A percentile compares a stretch with the other conserved stretches of the same genome.
Evolutionary conservation across 2,113 vertebrate genomes (phyloP).

Genomic region (Salminus brasiliensis): DNA sequence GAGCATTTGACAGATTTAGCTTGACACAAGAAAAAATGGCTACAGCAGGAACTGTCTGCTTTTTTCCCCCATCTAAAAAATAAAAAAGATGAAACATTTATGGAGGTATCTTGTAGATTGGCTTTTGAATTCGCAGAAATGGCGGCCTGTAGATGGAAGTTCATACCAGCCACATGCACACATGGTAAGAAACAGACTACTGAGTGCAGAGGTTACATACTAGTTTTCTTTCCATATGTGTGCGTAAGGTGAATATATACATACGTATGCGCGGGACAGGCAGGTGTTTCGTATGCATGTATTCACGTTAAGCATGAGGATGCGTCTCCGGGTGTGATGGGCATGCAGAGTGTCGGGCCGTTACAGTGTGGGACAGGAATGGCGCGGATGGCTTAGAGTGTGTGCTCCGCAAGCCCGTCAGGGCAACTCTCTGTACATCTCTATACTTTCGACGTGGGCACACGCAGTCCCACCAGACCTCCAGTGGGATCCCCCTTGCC

Average conservation of each 20-base stretch:
- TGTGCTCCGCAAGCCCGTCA: slow-evolving; percentile 17
- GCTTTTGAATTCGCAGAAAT: slow-evolving; percentile 55
- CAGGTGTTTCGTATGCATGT: slow-evolving; percentile 68
- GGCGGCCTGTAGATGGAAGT: slow-evolving; percentile 47
- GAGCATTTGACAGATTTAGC: slow-evolving; percentile 29
- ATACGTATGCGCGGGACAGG: slow-evolving; percentile 52
- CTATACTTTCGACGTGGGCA: slow-evolving; percentile 93
- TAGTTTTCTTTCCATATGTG: slow-evolving; percentile 50
- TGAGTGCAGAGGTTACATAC: slow-evolving; percentile 56
- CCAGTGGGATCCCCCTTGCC: slow-evolving; percentile 93
- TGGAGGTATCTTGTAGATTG: slow-evolving; percentile 53
- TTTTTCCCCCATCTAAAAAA: slow-evolving; percentile 20
- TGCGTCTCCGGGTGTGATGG: slow-evolving; percentile 81
- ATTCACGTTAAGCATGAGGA: slow-evolving; percentile 64
- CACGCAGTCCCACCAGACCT: slow-evolving; percentile 92
- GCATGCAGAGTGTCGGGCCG: slow-evolving; percentile 90
- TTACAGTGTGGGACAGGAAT: slow-evolving; percentile 79
- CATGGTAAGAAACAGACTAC: slow-evolving; percentile 56
- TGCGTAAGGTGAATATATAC: slow-evolving; percentile 56
- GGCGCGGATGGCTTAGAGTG: slow-evolving; percentile 50
- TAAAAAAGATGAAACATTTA: slow-evolving; percentile 15
- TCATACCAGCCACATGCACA: slow-evolving; percentile 58
- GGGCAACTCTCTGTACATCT: slow-evolving; percentile 22
- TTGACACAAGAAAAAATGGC: slow-evolving; percentile 50
- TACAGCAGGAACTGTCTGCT: slow-evolving; percentile 52